phyloP scores from a whole-genome alignment of 2,888 invertebrate species.

The Clivina fossor region DNA sequence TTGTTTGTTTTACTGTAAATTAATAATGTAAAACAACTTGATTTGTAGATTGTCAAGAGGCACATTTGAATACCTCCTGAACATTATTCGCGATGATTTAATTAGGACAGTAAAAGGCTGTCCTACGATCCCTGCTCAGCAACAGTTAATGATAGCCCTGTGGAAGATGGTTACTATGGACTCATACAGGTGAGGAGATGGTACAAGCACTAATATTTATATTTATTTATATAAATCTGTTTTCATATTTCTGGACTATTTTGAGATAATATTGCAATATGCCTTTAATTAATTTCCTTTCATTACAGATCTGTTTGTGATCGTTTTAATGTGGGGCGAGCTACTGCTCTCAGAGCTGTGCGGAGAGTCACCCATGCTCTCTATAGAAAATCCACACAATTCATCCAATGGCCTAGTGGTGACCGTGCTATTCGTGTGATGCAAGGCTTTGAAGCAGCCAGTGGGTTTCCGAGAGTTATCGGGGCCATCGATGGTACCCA shows the following conservation, averaged over 20 bases:
- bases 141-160: conserved; percentile 33
- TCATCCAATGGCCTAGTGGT: conserved; percentile 40
- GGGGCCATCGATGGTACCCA: conserved; percentile 40
- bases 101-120: conserved; percentile 19
- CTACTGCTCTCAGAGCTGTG: conserved; percentile 36
- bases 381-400: conserved; percentile 28
- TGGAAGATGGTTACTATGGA: conserved; percentile 38
- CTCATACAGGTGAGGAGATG: conserved; percentile 38
- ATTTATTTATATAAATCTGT: conserved; percentile 30
- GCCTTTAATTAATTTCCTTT: neutral
- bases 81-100: conserved; percentile 9
- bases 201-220: conserved; percentile 37
- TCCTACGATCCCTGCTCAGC: conserved; percentile 25
- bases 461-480: conserved; percentile 37
- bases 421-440: conserved; percentile 19
- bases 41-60: conserved; percentile 11
- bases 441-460: conserved; percentile 27
- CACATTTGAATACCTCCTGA: conserved; percentile 12
- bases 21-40: too few species aligned
- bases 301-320: conserved; percentile 38
- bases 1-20: too few species aligned
- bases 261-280: conserved; percentile 4
- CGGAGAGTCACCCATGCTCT: conserved; percentile 35
- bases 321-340: conserved; percentile 38
- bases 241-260: conserved; percentile 31